Evolutionary conservation across 2,888 invertebrate species (phyloP).

Genomic region (Bombylius major): DNA sequence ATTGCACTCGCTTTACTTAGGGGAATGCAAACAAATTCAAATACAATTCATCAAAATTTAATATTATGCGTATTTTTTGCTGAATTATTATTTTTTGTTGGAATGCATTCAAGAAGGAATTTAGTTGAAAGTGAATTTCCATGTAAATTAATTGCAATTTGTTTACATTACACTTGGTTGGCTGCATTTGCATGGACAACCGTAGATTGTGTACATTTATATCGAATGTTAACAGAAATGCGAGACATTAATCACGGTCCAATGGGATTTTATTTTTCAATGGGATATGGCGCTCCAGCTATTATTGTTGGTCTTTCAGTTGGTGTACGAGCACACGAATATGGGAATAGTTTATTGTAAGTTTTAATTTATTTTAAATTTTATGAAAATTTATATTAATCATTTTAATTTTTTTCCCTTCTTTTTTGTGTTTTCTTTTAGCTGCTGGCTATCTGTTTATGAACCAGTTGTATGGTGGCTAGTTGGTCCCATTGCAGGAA

Average conservation of each 20-base stretch:
- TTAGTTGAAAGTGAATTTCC: constrained; percentile 74
- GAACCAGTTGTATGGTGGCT: constrained; percentile 93
- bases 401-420: not conserved
- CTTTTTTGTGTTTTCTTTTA: constrained; percentile 32
- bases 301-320: constrained; percentile 83
- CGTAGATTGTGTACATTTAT: constrained; percentile 83
- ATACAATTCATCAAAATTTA: constrained; percentile 86
- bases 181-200: constrained; percentile 84
- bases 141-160: constrained; percentile 82
- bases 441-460: constrained; percentile 91
- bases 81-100: constrained; percentile 73
- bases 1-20: constrained; percentile 69
- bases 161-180: constrained; percentile 87
- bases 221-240: constrained; percentile 89
- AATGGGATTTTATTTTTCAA: constrained; percentile 81
- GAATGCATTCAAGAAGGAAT: constrained; percentile 69
- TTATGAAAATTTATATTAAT: not conserved
- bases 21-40: constrained; percentile 80
- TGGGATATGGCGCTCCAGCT: constrained; percentile 87
- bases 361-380: constrained; percentile 30
- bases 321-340: constrained; percentile 86
- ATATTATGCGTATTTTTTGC: constrained; percentile 82
- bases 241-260: constrained; percentile 92
- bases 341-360: constrained; percentile 89
- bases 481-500: constrained; percentile 75